These are phyloP conservation scores for Theocolax elegans DNA, from an alignment of 1,140 invertebrate species.

Conservation along the genomic window DNA sequence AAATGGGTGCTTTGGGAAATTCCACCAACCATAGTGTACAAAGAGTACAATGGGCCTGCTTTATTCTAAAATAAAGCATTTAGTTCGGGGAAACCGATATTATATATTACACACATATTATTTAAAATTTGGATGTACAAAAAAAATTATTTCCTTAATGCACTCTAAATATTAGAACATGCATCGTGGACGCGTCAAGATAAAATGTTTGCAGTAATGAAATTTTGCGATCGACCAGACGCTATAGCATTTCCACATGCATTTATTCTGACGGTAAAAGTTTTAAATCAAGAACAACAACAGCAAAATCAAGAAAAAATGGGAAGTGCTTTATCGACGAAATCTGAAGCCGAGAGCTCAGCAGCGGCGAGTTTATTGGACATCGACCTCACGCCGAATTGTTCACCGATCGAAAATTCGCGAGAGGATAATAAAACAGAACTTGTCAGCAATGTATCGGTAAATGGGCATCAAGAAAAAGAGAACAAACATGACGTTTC, in stretches of 20 bases:
- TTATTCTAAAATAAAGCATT: too few species aligned
- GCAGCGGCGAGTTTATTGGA: too few species aligned
- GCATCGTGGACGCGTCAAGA: slow-evolving; percentile 61
- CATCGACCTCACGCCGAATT: too few species aligned
- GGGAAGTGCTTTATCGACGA: not conserved
- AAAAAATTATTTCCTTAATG: slow-evolving; percentile 44
- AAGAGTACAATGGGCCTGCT: too few species aligned
- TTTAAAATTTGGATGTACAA: too few species aligned
- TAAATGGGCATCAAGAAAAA: not conserved
- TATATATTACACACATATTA: too few species aligned
- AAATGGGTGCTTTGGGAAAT: too few species aligned
- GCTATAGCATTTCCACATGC: slow-evolving; percentile 55
- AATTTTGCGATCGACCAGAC: slow-evolving; percentile 55
- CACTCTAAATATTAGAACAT: slow-evolving; percentile 46
- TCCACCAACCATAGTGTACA: too few species aligned
- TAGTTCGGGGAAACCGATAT: too few species aligned
- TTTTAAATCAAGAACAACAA: slow-evolving; percentile 27
- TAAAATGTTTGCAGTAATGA: slow-evolving; percentile 62
- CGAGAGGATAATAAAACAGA: not conserved
- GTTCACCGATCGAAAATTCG: not conserved
- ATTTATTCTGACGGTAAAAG: slow-evolving; percentile 58
- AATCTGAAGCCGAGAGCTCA: not conserved
- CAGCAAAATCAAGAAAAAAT: slow-evolving; percentile 1
- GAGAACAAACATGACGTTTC: not conserved
- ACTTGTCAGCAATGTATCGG: not conserved